Percentiles rank a stretch among this genome's conserved stretches.
Conservation (phyloP, 2,113 vertebrate genomes). For the Falcunculus frontatus region DNA sequence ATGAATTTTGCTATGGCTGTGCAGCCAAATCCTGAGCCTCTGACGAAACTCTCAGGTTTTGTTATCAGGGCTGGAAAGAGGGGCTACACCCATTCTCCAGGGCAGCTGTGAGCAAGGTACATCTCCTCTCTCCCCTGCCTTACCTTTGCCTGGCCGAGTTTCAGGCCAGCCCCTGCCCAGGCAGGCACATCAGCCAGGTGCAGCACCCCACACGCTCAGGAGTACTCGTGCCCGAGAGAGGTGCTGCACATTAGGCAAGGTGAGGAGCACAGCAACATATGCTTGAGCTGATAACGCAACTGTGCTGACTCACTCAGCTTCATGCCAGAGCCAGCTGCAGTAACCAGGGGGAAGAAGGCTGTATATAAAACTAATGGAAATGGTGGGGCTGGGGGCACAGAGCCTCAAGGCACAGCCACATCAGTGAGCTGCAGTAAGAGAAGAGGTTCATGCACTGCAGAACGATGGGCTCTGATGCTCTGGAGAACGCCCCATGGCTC, state of each 20-base stretch:
- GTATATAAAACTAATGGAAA: not conserved
- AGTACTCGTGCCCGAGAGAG: rapidly evolving
- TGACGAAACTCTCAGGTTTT: not conserved
- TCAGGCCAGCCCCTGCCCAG: not conserved
- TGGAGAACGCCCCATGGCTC: not conserved
- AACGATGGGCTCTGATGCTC: not conserved
- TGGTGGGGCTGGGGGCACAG: not conserved
- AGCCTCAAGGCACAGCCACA: not conserved
- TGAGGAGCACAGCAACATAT: not conserved
- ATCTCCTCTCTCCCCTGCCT: not conserved
- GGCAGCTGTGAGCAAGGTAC: not conserved
- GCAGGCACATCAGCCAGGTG: not conserved
- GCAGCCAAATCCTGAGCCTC: not conserved
- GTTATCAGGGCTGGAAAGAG: not conserved
- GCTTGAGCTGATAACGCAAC: not conserved
- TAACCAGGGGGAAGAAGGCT: not conserved
- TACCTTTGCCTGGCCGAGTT: rapidly evolving
- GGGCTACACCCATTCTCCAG: not conserved
- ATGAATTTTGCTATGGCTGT: not conserved
- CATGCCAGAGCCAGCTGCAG: not conserved
- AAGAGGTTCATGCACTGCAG: not conserved
- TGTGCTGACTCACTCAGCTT: not conserved
- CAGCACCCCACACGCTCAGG: rapidly evolving
- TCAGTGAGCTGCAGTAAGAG: not conserved
- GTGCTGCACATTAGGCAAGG: not conserved